Evolutionary conservation across 2,113 vertebrate species (phyloP), one percentile per base, ranked within the genome.

Genomic region (Connochaetes taurinus): DNA sequence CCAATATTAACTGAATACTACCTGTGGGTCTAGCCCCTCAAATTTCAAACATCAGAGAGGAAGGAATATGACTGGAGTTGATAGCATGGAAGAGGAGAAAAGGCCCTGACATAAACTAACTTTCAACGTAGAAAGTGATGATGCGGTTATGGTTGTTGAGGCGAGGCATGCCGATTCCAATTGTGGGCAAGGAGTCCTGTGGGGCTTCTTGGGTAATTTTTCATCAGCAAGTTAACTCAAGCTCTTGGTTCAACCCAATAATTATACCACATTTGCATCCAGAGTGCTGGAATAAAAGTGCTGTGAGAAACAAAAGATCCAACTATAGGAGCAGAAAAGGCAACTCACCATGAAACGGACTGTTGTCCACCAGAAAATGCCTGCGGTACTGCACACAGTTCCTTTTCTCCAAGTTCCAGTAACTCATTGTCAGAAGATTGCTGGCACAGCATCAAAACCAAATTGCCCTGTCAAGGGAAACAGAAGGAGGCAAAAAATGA

Each of bases 311-410:
- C 53, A 36, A 52, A 96, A 96, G 71, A 15, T 29, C 43, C 43
- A 36, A 4, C 14, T 5, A 21, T 25, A 0, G 2, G 14, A 6
- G 29, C 0, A 2, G 1, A 11, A 6, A 11, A 17, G n/a, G 23
- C 19, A 8, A 95, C 98, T 99, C 98, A 99, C 99, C 99, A 2
- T 99, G 99, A 98, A 99, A 99, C 50, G 96, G 98, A 12, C 99
- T 99, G 96, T 99, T 99, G 99, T 99, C 99, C 86, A 99, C 99
- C 25, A 99, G 98, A 98, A 99, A 99, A 98, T 99, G 99, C 43
- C 99, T 97, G 97, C 99, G 99, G 98, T 99, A 99, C 97, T 99
- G 99, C 88, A 99, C 98, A 27, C 99, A 98, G 94, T 96, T 98
- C 94, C 98, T 99, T 97, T 98, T 99, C 97, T 99, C 99, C 98